Conservation (phyloP, 2,888 invertebrate species). For the Xestobium rufovillosum region DNA sequence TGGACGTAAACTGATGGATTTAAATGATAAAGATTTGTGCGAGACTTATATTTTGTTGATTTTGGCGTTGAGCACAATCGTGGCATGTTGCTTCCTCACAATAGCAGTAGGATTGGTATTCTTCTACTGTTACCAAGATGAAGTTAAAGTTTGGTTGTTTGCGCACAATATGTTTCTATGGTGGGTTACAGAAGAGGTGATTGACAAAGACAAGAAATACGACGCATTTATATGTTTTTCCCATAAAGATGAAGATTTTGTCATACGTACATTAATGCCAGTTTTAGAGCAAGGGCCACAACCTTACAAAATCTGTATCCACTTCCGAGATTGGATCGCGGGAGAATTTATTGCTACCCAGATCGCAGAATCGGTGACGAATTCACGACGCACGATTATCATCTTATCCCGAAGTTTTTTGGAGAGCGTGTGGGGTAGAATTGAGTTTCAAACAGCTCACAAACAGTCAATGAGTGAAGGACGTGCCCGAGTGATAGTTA, state of each 20-base stretch:
- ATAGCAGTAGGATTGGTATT: constrained; percentile 36
- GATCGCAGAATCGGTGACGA: constrained; percentile 60
- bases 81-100: constrained; percentile 44
- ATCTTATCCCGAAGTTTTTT: constrained; percentile 62
- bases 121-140: constrained; percentile 46
- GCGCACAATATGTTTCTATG: constrained; percentile 51
- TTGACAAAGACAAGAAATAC: constrained; percentile 56
- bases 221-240: constrained; percentile 76
- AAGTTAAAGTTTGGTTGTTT: constrained; percentile 57
- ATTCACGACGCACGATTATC: constrained; percentile 60
- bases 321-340: constrained; percentile 62
- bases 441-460: constrained; percentile 66
- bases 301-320: constrained; percentile 60
- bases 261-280: constrained; percentile 54
- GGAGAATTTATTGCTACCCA: constrained; percentile 65
- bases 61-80: constrained; percentile 18
- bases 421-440: constrained; percentile 62
- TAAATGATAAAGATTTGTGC: constrained; percentile 42
- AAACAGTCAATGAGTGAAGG: constrained; percentile 57
- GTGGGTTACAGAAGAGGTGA: constrained; percentile 56
- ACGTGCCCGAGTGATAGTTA: constrained; percentile 58
- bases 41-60: constrained; percentile 32
- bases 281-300: constrained; percentile 54
- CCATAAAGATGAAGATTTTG: constrained; percentile 62
- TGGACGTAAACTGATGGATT: constrained; percentile 12